A percentile compares a stretch with the other conserved stretches of the same genome.
Conservation (phyloP, 2,113 vertebrate species). For the Nanorana parkeri region DNA sequence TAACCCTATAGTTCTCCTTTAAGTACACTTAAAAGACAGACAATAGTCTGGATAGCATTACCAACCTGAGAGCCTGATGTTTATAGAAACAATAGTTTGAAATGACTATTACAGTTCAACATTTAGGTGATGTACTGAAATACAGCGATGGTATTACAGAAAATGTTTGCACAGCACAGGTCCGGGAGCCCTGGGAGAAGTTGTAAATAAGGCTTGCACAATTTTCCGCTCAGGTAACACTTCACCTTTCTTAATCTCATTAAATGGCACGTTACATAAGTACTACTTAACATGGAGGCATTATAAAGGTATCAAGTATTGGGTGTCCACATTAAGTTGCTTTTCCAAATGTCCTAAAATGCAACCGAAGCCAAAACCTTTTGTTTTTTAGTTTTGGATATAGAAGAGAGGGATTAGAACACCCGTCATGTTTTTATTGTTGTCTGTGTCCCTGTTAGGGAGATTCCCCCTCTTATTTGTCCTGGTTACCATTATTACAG, state of each 20-base stretch:
- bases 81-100: neutral
- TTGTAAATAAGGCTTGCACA: neutral
- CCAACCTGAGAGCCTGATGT: neutral
- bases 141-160: neutral
- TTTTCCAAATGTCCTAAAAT: no score
- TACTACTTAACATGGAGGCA: neutral
- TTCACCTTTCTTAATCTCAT: neutral
- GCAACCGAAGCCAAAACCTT: no score
- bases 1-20: no score
- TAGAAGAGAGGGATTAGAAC: no score
- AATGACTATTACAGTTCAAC: neutral
- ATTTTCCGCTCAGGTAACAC: neutral
- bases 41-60: neutral
- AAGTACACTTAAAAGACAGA: neutral
- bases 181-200: neutral
- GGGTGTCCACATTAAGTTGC: neutral
- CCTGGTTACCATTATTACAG: no score
- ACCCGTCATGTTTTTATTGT: no score
- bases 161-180: neutral
- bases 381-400: no score
- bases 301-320: neutral
- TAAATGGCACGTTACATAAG: neutral
- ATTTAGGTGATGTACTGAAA: neutral
- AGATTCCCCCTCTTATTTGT: no score
- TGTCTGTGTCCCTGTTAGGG: no score